Base-by-base conservation (phyloP, 2,888 invertebrate genomes). In the Ypsolopha sequella region DNA sequence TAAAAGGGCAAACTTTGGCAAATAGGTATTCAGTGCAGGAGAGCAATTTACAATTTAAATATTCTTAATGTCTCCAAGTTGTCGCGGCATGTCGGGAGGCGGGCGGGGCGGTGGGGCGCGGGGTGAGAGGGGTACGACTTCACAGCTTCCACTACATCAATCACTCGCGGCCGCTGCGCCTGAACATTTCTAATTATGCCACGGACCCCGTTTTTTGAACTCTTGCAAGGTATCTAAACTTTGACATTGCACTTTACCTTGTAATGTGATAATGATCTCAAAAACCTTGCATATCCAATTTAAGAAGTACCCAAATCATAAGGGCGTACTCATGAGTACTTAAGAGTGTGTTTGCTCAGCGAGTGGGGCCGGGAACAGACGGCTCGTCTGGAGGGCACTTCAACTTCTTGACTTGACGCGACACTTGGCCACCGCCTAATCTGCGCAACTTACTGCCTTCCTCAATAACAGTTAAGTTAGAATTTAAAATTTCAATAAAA, bases 21-120 rank as follows among this genome's bases (percentile, higher is more conserved):
- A 58, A 56, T 84, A 80, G 80, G 82, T 84, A 82, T 84, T 86
- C 85, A 82, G 81, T 84, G 78, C 82, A 80, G 76, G 76, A 63
- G 68, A 79, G 78, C 70, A 82, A 86, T 85, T 84, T 85, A 82
- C 80, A 85, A 84, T 86, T 84, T 82, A 85, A 86, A 86, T 86
- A 82, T 84, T 81, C 77, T 80, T 85, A 84, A 86, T 86, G 85
- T 85, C 79, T 73, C 78, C 79, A 74, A 82, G 85, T 80, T 77
- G 80, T 77, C 80, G 76, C 70, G 58, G 62, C 60, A 64, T 51
- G 50, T 50, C 51, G 57, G 56, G 56, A 58, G 57, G 54, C 58
- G 59, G 57, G 57, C 58, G 60, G 51, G 61, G 63, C 51, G 54
- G 55, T 44, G 50, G 60, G 54, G 56, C 56, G 63, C 56, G 60